These are phyloP conservation scores for Pterophyllum scalare DNA, from an alignment of 2,113 vertebrate genomes.

Conservation along the genomic window DNA sequence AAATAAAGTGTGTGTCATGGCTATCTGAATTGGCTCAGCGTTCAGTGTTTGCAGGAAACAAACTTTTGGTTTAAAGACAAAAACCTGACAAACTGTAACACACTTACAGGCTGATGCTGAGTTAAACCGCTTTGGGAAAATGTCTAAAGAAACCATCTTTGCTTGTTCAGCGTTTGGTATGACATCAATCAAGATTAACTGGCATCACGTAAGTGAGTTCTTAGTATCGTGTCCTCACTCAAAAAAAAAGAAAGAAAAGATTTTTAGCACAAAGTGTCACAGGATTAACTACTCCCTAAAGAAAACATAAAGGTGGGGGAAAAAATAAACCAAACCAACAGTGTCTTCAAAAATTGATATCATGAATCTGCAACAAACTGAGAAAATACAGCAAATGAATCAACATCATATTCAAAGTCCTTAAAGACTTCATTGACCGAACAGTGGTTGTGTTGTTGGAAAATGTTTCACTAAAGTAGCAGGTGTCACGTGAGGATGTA, in stretches of 20 bases:
- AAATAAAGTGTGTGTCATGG: conserved; percentile 50
- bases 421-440: conserved; percentile 31
- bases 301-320: conserved; percentile 31
- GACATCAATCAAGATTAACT: conserved; percentile 2
- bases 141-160: not conserved
- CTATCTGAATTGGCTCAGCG: conserved; percentile 76
- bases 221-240: not conserved
- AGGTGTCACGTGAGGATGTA: conserved; percentile 21
- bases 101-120: conserved; percentile 8
- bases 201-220: not conserved
- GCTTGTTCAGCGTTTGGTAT: conserved; percentile 3
- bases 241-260: not conserved
- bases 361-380: conserved; percentile 57
- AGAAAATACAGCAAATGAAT: conserved; percentile 59
- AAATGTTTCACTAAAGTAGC: conserved; percentile 21
- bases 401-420: conserved; percentile 51
- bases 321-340: conserved; percentile 65
- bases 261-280: not conserved
- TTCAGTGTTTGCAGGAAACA: conserved; percentile 80
- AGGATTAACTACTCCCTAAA: conserved; percentile 66
- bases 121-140: conserved; percentile 4
- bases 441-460: conserved; percentile 53
- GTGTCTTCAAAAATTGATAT: conserved; percentile 73
- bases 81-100: conserved; percentile 37
- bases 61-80: conserved; percentile 58